Conservation (phyloP, 2,797 vertebrate genomes). For the Heliangelus exortis region DNA sequence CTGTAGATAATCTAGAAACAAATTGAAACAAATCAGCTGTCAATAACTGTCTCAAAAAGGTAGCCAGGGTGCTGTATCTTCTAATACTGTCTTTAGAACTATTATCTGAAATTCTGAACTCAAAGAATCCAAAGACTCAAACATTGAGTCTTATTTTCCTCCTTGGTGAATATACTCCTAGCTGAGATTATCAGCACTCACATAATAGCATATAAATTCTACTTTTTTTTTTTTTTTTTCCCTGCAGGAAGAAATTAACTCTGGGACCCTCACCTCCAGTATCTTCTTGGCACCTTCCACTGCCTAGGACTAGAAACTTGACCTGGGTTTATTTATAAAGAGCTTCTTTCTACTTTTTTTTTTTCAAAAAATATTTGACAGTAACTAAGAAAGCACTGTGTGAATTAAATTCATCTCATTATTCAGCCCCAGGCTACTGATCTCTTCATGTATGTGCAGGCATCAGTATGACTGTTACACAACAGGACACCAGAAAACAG, state of each 20-base stretch:
- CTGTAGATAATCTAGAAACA: constrained; percentile 81
- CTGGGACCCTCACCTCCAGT: not conserved
- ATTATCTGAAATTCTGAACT: not conserved
- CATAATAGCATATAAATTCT: not conserved
- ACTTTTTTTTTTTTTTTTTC: not conserved
- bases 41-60: not conserved
- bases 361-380: not conserved
- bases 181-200: not conserved
- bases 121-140: not conserved
- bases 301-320: not conserved
- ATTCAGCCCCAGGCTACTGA: not conserved
- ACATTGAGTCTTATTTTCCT: not conserved
- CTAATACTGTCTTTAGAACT: not conserved
- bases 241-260: not conserved
- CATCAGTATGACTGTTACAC: not conserved
- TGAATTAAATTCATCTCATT: not conserved
- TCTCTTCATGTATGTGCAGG: not conserved
- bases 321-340: not conserved
- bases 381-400: not conserved
- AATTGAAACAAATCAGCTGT: not conserved
- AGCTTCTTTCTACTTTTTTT: not conserved
- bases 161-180: not conserved
- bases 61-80: not conserved
- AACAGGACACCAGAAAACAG: not conserved
- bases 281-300: not conserved